Base-by-base conservation (phyloP, 2,797 vertebrate genomes). In the Periparus ater region DNA sequence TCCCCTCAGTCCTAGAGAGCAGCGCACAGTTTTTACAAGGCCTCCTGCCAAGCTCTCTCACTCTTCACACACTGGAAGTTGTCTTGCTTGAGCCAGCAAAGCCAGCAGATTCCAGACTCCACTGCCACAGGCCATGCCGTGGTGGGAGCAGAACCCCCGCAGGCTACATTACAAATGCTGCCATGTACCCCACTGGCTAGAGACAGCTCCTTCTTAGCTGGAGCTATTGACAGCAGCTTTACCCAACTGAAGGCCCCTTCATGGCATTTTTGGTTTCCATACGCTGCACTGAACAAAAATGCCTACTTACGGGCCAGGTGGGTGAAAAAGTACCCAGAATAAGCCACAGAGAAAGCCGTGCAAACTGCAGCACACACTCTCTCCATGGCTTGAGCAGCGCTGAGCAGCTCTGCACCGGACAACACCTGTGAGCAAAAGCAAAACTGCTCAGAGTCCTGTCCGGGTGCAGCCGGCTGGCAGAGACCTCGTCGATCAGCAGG, bases 81-180 rank as follows among this genome's bases (percentile, higher is more conserved):
- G 23, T 29, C 53, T 29, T 58, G 18, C 23, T n/a, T 40, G 7
- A 58, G 36, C 15, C 63, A 58, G 23, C 34, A 58, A 23, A 27
- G 11, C 1, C 15, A 40, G 30, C 12, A 58, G 10, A 42, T n/a
- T 40, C 30, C 45, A 80, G 22, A 22, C 42, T 14, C 42, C n/a
- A 2, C 13, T 21, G n/a, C 14, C 34, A 66, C n/a, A 27, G 42
- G 29, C 42, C 29, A 18, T 27, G 51, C 29, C 3, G 1, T 10
- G 29, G 6, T 1, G 3, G 26, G 10, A 58, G 44, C 2, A 0
- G 19, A 50, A 29, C 1, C 54, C 62, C 53, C 22, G 23, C 34
- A 15, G 30, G 23, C 34, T 23, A 5, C 19, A 3, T 27, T 5
- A 9, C 54, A 68, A 50, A 34, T 29, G 34, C 36, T 34, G 54